Evolutionary conservation across 2,888 invertebrate genomes (phyloP), one percentile per base, ranked within the genome.

Genomic region (Diarsia rubi): DNA sequence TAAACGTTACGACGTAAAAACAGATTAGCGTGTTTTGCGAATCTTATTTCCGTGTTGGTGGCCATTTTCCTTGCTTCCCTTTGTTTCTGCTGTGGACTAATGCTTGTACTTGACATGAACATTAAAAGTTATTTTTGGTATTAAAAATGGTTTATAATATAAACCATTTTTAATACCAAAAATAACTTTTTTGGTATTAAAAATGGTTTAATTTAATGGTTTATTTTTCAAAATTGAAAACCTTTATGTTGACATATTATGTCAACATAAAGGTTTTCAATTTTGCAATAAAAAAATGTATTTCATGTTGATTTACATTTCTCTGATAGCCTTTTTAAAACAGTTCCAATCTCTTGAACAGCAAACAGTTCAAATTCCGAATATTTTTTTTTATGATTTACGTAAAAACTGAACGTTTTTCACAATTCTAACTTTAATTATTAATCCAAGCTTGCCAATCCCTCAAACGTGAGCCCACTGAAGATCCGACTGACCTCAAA

Each of bases 51-150:
- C 45, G n/a, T 5, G 9, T 12, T 21, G 19, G 47, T 65, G 5
- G 49, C 45, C 4, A 27, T 49, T 67, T 68, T 27, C 16, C 2
- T 0, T 14, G 0, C 6, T 70, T 70, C n/a, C n/a, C 12, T 69
- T 45, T 37, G 54, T 47, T 73, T 72, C 59, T 27, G 16, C 24
- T 6, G 21, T 69, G 9, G 54, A 69, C 71, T 37, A 37, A 37
- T 8, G n/a, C n/a, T 8, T 68, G 44, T 44, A 54, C 69, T 21
- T 27, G 16, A 44, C 27, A 16, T 21, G 21, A n/a, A 24, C 37
- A 19, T 47, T 47, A 68, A 24, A 67, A 5, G 24, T 6, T 21
- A 6, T 67, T 37, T 24, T 37, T 19, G 47, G 21, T 2, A 31
- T 24, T 37, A 49, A 16, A 42, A 49, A 21, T 21, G 14, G 45